phyloP scores from a whole-genome alignment of 2,113 vertebrate genomes.

The Erinaceus europaeus region DNA sequence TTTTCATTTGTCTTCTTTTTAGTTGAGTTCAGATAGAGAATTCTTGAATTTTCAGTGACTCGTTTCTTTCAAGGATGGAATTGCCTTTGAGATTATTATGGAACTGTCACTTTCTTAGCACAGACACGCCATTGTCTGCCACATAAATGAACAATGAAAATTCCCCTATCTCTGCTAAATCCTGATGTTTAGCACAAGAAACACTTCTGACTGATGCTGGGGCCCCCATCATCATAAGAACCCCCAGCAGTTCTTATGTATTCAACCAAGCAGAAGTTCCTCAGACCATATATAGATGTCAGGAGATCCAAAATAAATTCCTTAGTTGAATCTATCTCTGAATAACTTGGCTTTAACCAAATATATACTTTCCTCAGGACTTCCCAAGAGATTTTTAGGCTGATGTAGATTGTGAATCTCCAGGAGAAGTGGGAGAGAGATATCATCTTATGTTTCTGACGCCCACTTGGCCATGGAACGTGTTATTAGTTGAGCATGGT shows the following conservation, averaged over 20 bases:
- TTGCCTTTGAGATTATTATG: not conserved
- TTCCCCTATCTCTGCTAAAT: not conserved
- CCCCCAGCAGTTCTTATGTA: not conserved
- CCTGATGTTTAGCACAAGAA: no score
- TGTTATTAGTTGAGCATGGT: not conserved
- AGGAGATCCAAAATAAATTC: not conserved
- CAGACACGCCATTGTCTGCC: not conserved
- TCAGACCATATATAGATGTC: not conserved
- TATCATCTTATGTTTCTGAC: not conserved
- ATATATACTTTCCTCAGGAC: not conserved
- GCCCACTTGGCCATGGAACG: not conserved
- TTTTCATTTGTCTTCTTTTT: not conserved
- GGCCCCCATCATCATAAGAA: no score
- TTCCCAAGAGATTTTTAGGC: not conserved
- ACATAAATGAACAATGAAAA: not conserved
- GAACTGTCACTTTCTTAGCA: not conserved
- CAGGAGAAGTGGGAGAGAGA: not conserved
- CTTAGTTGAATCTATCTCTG: not conserved
- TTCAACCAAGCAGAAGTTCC: not conserved
- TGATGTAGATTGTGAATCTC: not conserved
- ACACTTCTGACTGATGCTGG: no score
- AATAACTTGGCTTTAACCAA: constrained; percentile 1
- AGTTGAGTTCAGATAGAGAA: not conserved
- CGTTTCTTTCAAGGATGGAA: not conserved
- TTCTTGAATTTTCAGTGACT: constrained; percentile 16